Evolutionary conservation across 2,888 invertebrate genomes (phyloP), one percentile per base, ranked within the genome.

Genomic region (Agapostemon virescens): DNA sequence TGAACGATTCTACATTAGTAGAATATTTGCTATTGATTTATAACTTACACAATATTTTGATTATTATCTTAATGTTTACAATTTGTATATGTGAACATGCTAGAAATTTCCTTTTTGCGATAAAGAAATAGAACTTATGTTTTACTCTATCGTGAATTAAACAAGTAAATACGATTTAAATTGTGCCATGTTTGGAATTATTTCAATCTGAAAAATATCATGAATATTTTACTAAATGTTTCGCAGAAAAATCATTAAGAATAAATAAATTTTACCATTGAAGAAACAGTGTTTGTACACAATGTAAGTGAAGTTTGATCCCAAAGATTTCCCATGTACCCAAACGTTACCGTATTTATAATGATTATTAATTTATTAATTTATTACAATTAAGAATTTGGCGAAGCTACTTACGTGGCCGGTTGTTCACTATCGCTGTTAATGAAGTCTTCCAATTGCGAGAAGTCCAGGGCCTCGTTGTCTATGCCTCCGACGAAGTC

Each of bases 401-500:
- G 20, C 17, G 9, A 20, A 64, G 49, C 49, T 15, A 89, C 92
- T 91, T 73, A 92, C 92, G 92, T 92, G 36, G 92, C 91, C 33
- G 92, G 90, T 78, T 92, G 92, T 72, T 92, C 92, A 77, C 91
- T 92, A 85, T 95, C 95, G 90, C 96, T 96, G 93, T 97, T 97
- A 93, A 98, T 97, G 93, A 97, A 97, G 89, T 97, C 97, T 92
- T 97, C 97, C 93, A 98, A 93, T 92, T 97, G 96, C 77, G 95
- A 95, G 93, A 96, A 96, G 92, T 96, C 96, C 88, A 97, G 93
- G 30, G 95, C 96, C 89, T 96, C 96, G 93, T 96, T 98, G 93
- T 98, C 98, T 90, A 98, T 97, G 89, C 97, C 97, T 86, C 96
- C 96, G 87, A 96, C 95, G 91, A 96, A 96, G 93, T 96, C 96